phyloP scores from a whole-genome alignment of 2,888 invertebrate species.

The Plagodis dolabraria region DNA sequence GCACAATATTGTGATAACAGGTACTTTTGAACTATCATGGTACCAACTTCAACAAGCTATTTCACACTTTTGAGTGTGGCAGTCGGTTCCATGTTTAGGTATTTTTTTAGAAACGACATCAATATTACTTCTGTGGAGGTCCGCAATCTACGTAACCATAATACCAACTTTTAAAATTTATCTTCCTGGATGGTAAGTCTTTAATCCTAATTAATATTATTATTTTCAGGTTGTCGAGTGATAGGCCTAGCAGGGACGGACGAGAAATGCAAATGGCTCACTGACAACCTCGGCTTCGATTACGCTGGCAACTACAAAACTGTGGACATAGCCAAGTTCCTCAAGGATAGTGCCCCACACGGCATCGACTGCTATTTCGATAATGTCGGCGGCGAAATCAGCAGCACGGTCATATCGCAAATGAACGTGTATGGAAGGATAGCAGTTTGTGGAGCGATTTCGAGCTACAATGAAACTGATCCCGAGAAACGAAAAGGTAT shows the following conservation, averaged over 20 bases:
- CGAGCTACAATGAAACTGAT: slow-evolving; percentile 84
- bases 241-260: slow-evolving; percentile 90
- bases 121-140: too few relatives aligned
- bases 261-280: slow-evolving; percentile 88
- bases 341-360: slow-evolving; percentile 87
- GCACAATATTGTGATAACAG: too few relatives aligned
- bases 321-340: slow-evolving; percentile 74
- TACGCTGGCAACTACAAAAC: slow-evolving; percentile 90
- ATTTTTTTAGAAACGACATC: too few relatives aligned
- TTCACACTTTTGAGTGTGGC: too few relatives aligned
- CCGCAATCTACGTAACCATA: too few relatives aligned
- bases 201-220: neutral
- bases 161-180: too few relatives aligned
- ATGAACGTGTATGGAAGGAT: slow-evolving; percentile 87
- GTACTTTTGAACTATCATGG: too few relatives aligned
- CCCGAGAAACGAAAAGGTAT: slow-evolving; percentile 75
- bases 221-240: slow-evolving; percentile 84
- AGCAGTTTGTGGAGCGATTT: slow-evolving; percentile 87
- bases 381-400: slow-evolving; percentile 89
- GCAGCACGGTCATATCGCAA: slow-evolving; percentile 82
- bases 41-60: too few relatives aligned
- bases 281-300: slow-evolving; percentile 87
- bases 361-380: slow-evolving; percentile 92
- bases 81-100: too few relatives aligned
- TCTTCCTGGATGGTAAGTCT: too few relatives aligned